Percentiles rank a stretch among this genome's conserved stretches.
Evolutionary conservation across 2,797 vertebrate genomes (phyloP).

Genomic region (Molothrus aeneus): DNA sequence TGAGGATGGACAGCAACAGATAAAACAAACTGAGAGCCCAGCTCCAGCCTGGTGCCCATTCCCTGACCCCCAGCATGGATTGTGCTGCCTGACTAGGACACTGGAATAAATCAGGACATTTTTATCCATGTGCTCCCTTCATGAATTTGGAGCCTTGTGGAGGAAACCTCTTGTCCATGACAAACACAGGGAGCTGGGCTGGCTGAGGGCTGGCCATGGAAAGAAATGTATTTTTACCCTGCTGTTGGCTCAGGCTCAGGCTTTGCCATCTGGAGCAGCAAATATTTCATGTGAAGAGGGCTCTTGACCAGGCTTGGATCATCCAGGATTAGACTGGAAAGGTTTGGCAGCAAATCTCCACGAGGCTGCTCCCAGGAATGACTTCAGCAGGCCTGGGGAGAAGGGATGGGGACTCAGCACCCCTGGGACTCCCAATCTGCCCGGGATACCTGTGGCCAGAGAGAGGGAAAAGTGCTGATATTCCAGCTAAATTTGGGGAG

Average conservation of each 20-base stretch:
- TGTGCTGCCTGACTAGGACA: neutral
- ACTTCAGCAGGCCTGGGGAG: neutral
- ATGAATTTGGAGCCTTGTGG: neutral
- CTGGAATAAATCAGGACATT: neutral
- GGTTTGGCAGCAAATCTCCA: constrained; percentile 53
- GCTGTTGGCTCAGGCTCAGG: constrained; percentile 23
- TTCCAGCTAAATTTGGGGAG: neutral
- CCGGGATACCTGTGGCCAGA: neutral
- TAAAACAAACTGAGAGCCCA: neutral
- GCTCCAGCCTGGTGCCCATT: neutral
- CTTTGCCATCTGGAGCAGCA: constrained; percentile 61
- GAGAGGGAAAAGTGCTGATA: neutral
- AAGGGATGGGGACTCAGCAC: neutral
- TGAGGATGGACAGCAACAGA: neutral
- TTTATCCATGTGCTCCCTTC: neutral
- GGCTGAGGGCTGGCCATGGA: neutral
- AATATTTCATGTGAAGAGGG: constrained; percentile 41
- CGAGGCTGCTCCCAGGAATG: neutral
- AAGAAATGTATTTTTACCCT: constrained; percentile 39
- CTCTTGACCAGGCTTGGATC: constrained; percentile 39
- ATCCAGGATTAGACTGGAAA: constrained; percentile 32
- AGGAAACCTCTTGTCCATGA: neutral
- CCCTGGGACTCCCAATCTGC: neutral
- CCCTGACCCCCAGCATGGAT: neutral
- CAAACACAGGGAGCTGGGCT: neutral